Conservation (phyloP, 2,888 invertebrate species). For the Caenorhabditis sp. region DNA sequence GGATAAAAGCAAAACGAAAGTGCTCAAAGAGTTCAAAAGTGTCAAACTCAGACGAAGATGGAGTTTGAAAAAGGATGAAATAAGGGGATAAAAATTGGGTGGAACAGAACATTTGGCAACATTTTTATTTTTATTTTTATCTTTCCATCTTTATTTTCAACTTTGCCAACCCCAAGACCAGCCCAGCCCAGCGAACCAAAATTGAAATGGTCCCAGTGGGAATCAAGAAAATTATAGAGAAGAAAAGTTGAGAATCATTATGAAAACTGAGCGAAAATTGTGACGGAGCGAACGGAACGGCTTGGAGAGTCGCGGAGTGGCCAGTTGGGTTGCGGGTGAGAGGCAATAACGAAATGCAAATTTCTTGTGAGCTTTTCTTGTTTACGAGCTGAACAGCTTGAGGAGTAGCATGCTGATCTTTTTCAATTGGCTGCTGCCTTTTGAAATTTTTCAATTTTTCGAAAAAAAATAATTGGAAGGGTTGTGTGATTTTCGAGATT, state of each 20-base stretch:
- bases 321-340: neutral
- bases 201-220: slow-evolving; percentile 25
- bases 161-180: neutral
- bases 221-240: too few species aligned
- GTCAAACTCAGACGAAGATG: slow-evolving; percentile 8
- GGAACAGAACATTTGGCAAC: slow-evolving; percentile 15
- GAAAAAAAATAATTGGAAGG: too few species aligned
- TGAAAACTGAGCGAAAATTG: too few species aligned
- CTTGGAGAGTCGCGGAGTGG: neutral
- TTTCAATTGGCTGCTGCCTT: too few species aligned
- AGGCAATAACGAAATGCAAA: slow-evolving; percentile 48
- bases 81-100: slow-evolving; percentile 15
- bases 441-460: neutral
- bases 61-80: slow-evolving; percentile 3
- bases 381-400: slow-evolving; percentile 51
- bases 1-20: neutral
- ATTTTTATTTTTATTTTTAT: slow-evolving; percentile 58
- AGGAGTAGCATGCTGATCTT: slow-evolving; percentile 18
- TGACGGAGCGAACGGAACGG: neutral
- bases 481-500: neutral
- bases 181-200: too few species aligned
- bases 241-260: too few species aligned
- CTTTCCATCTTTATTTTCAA: slow-evolving; percentile 25
- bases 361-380: slow-evolving; percentile 52
- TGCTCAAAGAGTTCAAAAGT: slow-evolving; percentile 6